Conservation (phyloP, 2,113 vertebrate species). For the Accipiter cooperii region DNA sequence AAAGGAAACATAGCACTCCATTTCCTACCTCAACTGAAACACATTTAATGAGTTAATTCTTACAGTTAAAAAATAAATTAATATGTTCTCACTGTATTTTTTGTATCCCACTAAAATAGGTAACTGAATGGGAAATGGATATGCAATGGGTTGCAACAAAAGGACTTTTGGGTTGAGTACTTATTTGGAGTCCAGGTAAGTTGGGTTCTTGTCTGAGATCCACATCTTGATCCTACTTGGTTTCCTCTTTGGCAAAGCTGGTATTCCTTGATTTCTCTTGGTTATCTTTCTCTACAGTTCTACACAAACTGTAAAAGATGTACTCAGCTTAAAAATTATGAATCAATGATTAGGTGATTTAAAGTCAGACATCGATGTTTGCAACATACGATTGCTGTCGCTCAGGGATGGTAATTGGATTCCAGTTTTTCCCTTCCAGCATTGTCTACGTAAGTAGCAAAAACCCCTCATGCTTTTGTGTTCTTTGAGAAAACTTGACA, state of each 20-base stretch:
- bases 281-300: neutral
- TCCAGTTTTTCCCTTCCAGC: neutral
- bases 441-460: neutral
- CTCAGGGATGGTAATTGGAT: neutral
- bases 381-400: accelerated
- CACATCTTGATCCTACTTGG: neutral
- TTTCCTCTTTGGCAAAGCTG: neutral
- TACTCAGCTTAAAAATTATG: neutral
- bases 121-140: neutral
- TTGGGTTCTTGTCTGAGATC: neutral
- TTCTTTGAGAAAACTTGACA: neutral
- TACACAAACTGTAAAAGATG: neutral
- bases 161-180: neutral
- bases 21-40: neutral
- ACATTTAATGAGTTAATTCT: neutral
- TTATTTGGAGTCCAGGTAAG: neutral
- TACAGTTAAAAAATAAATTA: neutral
- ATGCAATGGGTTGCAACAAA: neutral
- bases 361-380: neutral
- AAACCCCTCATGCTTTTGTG: neutral
- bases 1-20: neutral
- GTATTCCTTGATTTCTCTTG: neutral
- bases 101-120: neutral
- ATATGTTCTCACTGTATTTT: neutral
- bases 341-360: neutral